Evolutionary conservation across 2,113 vertebrate species (phyloP), one percentile per base, ranked within the genome.

Genomic region (Herpetotheres cachinnans): DNA sequence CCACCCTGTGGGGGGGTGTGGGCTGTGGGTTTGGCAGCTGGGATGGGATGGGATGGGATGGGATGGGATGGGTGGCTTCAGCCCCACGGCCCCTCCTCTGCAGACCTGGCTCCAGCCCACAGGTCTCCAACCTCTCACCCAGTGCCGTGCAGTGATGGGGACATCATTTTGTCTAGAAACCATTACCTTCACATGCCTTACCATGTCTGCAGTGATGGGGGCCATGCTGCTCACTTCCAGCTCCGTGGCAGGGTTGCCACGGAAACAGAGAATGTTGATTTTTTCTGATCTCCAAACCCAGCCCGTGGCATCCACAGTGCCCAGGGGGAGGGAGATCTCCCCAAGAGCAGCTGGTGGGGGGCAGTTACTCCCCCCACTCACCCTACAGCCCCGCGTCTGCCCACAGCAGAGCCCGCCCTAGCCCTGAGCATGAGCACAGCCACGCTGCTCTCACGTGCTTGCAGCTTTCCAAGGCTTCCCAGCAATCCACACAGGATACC

Each of bases 381-480:
- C 32, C 9, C 27, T 52, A 11, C n/a, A 11, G 2, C 8, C 36
- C 32, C 7, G 0, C 1, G 0, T 20, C 32, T 82, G 52, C 27
- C 49, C 69, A 7, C 56, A 50, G 22, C 50, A 54, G 52, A 74
- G 29, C 47, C 47, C 34, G 30, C 20, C 22, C 34, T 13, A 6
- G 13, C 20, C 69, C 66, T 47, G 30, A 34, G 16, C 2, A 7
- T 2, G 19, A 54, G n/a, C 29, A 16, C 47, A 49, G 26, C 26
- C 52, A 16, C 0, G 0, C 8, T 19, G 17, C 34, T 63, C 30
- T 32, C 16, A 4, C 0, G 0, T 3, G 5, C 27, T 38, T 25
- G 5, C 17, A 27, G 76, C 21, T 79, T 65, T 12, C 74, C 61
- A 61, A 61, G 52, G 21, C 30, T 56, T 44, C 71, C 74, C 63